phyloP scores from a whole-genome alignment of 2,888 invertebrate genomes.

The Trichogramma dendrolimi region DNA sequence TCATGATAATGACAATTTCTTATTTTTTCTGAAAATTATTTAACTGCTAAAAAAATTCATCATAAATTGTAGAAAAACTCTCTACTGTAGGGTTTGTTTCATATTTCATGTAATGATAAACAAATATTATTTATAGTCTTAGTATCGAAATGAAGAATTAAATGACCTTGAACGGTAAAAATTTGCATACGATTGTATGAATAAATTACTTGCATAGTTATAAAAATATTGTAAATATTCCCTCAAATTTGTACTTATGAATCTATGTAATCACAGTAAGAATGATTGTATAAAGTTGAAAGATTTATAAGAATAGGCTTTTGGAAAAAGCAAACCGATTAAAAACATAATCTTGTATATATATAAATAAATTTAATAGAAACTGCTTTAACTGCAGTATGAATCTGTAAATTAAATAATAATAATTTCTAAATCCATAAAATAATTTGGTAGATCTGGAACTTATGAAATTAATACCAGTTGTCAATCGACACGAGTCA shows the following conservation, averaged over 20 bases:
- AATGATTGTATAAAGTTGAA: conserved; percentile 25
- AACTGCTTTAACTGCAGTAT: conserved; percentile 19
- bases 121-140: no score
- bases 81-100: no score
- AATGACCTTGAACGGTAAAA: no score
- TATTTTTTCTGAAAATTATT: no score
- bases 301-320: conserved; percentile 18
- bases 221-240: conserved; percentile 24
- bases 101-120: no score
- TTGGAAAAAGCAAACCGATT: conserved; percentile 7
- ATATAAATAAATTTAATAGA: conserved; percentile 19
- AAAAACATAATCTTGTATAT: conserved; percentile 16
- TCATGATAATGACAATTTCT: no score
- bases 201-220: conserved; percentile 1
- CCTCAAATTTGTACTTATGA: conserved; percentile 28
- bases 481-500: conserved; percentile 3
- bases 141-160: no score
- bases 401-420: conserved; percentile 22
- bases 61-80: no score
- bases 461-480: conserved; percentile 10
- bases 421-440: conserved; percentile 14
- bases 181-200: background rate
- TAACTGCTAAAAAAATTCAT: no score
- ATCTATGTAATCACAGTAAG: conserved; percentile 16
- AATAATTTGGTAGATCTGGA: conserved; percentile 6